Conservation (phyloP, 2,888 invertebrate genomes). For the Tetramorium bicarinatum region DNA sequence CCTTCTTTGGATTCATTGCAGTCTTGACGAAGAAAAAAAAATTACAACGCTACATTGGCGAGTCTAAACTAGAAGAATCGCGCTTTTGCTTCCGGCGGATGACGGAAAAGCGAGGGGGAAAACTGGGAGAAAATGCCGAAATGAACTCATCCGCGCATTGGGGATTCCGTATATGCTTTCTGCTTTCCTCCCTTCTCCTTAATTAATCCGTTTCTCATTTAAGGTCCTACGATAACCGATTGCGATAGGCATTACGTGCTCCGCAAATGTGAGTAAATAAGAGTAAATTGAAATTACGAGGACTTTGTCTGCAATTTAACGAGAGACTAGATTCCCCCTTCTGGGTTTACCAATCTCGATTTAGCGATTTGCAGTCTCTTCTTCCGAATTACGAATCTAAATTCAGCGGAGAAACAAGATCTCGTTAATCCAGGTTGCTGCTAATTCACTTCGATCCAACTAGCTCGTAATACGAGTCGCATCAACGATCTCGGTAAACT, state of each 20-base stretch:
- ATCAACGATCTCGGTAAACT: not conserved
- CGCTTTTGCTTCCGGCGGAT: slow-evolving; percentile 14
- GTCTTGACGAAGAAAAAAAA: slow-evolving; percentile 67
- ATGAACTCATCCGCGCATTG: not conserved
- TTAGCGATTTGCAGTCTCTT: not conserved
- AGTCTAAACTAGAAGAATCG: slow-evolving; percentile 43
- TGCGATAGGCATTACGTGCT: not conserved
- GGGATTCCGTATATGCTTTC: not conserved
- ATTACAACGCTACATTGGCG: slow-evolving; percentile 38
- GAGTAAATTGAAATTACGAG: slow-evolving; percentile 1
- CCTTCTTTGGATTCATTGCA: slow-evolving; percentile 76
- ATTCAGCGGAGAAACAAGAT: slow-evolving; percentile 15
- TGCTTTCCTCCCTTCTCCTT: not conserved
- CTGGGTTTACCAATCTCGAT: slow-evolving; percentile 1
- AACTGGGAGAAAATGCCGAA: slow-evolving; percentile 18
- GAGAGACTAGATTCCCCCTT: not conserved
- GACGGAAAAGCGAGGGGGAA: slow-evolving; percentile 47
- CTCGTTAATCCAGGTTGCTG: slow-evolving; percentile 15
- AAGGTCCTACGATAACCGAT: slow-evolving; percentile 10
- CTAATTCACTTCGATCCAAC: not conserved
- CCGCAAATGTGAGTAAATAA: slow-evolving; percentile 14
- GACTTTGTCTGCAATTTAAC: not conserved
- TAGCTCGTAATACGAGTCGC: not conserved
- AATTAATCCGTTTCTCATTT: slow-evolving; percentile 17
- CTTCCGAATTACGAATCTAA: slow-evolving; percentile 1